phyloP scores from a whole-genome alignment of 2,113 vertebrate species.

The Enhydra lutris region DNA sequence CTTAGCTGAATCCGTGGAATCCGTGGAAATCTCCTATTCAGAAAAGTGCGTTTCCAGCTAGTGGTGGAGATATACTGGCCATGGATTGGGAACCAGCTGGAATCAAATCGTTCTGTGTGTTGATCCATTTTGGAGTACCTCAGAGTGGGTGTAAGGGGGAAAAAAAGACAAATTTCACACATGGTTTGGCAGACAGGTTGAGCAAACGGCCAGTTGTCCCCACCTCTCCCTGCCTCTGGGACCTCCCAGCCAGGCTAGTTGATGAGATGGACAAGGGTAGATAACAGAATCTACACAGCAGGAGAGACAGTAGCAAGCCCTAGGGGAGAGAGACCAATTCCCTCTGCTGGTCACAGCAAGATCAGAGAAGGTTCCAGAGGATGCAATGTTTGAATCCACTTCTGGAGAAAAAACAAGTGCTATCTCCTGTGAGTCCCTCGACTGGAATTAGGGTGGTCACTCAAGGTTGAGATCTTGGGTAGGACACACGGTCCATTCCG shows the following conservation, averaged over 20 bases:
- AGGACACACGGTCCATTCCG: rapidly evolving
- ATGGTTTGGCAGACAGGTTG: not conserved
- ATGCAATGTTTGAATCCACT: rapidly evolving
- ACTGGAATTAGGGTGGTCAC: no score
- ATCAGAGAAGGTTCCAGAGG: no score
- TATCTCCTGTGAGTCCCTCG: not conserved
- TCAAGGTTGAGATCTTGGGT: not conserved
- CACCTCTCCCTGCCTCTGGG: no score
- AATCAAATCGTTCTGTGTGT: not conserved
- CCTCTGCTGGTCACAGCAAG: rapidly evolving
- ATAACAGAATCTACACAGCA: not conserved
- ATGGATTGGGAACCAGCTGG: not conserved
- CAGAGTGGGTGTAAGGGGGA: rapidly evolving
- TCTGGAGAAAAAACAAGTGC: rapidly evolving
- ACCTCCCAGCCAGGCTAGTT: rapidly evolving
- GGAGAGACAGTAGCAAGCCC: no score
- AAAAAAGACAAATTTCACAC: not conserved
- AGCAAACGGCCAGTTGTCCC: not conserved
- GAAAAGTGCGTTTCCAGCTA: not conserved
- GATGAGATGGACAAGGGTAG: not conserved
- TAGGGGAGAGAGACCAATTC: not conserved
- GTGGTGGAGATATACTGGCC: not conserved
- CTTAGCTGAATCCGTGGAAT: not conserved
- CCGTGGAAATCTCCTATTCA: not conserved
- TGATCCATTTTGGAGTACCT: not conserved